phyloP scores from a whole-genome alignment of 2,888 invertebrate genomes.

The Sylvicola fuscatus region DNA sequence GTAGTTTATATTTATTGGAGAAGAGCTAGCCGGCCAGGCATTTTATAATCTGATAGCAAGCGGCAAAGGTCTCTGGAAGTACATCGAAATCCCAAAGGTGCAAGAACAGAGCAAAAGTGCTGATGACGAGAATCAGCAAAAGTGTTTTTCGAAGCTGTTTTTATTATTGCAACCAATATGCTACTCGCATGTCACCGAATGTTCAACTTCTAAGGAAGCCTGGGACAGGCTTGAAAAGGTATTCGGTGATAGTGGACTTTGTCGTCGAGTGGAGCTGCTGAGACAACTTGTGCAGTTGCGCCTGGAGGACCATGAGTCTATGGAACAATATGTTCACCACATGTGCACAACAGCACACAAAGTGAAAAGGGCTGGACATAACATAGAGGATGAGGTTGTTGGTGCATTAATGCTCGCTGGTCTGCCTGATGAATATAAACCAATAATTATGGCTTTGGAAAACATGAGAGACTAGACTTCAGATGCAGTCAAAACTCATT shows the following conservation, averaged over 20 bases:
- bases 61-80: no score
- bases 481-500: no score
- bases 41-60: no score
- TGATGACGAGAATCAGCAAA: no score
- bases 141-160: no score
- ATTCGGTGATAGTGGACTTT: conserved; percentile 2
- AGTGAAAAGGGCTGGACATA: not conserved
- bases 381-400: not conserved
- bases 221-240: not conserved
- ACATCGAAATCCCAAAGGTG: no score
- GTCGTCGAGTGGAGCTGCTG: not conserved
- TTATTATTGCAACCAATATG: not conserved
- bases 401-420: not conserved
- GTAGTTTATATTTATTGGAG: no score
- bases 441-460: not conserved
- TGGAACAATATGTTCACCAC: conserved; percentile 2
- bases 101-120: no score
- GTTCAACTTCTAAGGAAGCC: not conserved
- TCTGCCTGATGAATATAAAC: not conserved
- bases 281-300: not conserved
- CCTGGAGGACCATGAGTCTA: not conserved
- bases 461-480: not conserved
- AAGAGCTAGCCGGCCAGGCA: no score
- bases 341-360: not conserved
- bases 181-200: not conserved